Evolutionary conservation across 1,140 invertebrate species (phyloP), one percentile per base, ranked within the genome.

Genomic region (Eupristina koningsbergeri): DNA sequence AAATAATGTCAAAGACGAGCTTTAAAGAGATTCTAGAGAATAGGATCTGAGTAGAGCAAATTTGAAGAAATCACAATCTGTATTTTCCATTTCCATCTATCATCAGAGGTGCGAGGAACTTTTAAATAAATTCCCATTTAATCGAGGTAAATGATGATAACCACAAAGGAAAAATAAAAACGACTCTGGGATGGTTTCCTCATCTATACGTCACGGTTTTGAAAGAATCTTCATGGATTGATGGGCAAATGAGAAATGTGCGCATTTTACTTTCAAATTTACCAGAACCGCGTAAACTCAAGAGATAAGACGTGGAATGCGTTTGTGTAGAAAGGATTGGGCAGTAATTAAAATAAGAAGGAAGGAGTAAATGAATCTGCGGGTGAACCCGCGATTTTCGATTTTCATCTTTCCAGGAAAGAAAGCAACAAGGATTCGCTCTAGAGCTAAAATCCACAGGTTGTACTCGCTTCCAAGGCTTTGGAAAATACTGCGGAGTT

Each of bases 201-300:
- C 22, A 13, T 19, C 53, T 58, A 19, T 3, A 3, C 53, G 19
- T 58, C 26, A 58, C 53, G 53, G 22, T 3, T 22, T 58, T 22
- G 53, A 26, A 58, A 58, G 22, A 50, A 85, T 91, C 91, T 91
- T 91, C 87, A 88, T 86, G 89, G 87, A 91, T 90, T 90, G 90
- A 34, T 89, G 90, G 81, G 87, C 87, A 86, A 84, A 71, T 73
- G 83, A 73, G 79, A 80, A 71, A 58, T 58, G 58, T 41, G 71
- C 58, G 31, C 36, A 81, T 81, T 81, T 81, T 71, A 81, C 80
- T 81, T 81, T 81, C 80, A 81, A 81, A 81, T 81, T 81, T 58
- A 58, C 71, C 0, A 39, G 71, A 63, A 39, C 53, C 50, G 69
- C 53, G 53, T 58, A 58, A 58, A 22, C 64, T 67, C 31, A 29